These are phyloP conservation scores for Muntiacus reevesi DNA, from an alignment of 2,113 vertebrate species.

Conservation along the genomic window DNA sequence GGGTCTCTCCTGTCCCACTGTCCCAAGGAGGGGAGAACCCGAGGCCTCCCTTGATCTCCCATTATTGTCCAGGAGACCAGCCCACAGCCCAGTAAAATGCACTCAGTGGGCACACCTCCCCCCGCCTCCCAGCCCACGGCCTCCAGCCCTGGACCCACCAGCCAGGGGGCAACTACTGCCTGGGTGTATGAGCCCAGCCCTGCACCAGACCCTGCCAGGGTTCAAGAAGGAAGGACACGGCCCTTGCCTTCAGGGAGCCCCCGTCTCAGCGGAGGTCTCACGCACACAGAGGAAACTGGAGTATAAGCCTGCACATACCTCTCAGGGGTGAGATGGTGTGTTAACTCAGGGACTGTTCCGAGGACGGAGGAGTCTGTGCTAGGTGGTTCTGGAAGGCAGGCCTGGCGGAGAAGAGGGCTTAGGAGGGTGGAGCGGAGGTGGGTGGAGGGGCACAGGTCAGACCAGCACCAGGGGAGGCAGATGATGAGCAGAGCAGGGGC, in stretches of 20 bases:
- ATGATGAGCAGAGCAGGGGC: neutral
- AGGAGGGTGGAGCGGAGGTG: rapidly evolving
- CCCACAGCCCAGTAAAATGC: neutral
- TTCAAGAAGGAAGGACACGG: neutral
- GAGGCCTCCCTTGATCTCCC: neutral
- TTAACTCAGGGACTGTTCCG: neutral
- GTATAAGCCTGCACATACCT: neutral
- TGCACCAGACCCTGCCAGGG: neutral
- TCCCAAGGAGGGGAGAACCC: neutral
- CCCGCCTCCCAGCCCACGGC: rapidly evolving
- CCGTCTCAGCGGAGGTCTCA: neutral
- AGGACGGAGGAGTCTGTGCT: neutral
- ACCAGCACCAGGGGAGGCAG: neutral
- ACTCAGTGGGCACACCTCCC: neutral
- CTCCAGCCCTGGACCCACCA: neutral
- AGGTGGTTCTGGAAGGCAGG: neutral
- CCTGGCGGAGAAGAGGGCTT: neutral
- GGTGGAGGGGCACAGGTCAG: neutral
- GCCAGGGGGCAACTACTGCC: neutral
- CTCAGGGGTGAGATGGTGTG: rapidly evolving
- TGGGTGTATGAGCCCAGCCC: neutral
- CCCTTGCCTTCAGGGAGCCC: neutral
- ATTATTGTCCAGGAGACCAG: neutral
- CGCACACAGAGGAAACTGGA: neutral
- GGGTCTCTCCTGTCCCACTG: neutral